These are phyloP conservation scores for Calosoma granatense DNA, from an alignment of 1,140 invertebrate species.

Conservation along the genomic window DNA sequence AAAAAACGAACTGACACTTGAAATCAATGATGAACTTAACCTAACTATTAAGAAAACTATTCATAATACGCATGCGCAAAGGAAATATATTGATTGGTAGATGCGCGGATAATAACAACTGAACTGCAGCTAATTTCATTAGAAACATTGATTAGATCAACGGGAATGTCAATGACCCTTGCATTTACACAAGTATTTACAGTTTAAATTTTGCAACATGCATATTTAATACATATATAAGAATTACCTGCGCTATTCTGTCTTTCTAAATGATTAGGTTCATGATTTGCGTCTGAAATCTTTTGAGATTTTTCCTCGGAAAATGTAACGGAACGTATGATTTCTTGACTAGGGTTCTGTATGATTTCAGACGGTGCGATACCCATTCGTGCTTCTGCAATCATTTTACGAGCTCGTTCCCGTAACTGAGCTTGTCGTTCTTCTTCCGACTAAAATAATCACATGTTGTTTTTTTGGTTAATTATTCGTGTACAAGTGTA, in stretches of 20 bases:
- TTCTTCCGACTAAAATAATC: constrained; percentile 51
- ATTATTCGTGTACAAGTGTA: not conserved
- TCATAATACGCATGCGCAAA: too few relatives aligned
- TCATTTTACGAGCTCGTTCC: constrained; percentile 78
- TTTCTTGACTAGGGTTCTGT: constrained; percentile 11
- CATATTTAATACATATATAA: too few relatives aligned
- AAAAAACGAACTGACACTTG: too few relatives aligned
- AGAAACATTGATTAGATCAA: too few relatives aligned
- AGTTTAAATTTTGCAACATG: too few relatives aligned
- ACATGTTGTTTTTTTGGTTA: constrained; percentile 4
- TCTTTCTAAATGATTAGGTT: not conserved
- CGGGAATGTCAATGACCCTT: too few relatives aligned
- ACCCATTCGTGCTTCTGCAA: constrained; percentile 74
- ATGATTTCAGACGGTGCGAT: constrained; percentile 28
- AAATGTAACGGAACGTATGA: not conserved
- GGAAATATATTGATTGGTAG: too few relatives aligned
- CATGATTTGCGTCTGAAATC: not conserved
- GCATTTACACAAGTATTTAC: too few relatives aligned
- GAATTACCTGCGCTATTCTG: constrained; percentile 3
- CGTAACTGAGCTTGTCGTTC: constrained; percentile 74
- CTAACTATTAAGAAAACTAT: too few relatives aligned
- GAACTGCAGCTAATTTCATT: too few relatives aligned
- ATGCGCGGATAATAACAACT: too few relatives aligned
- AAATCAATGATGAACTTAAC: too few relatives aligned
- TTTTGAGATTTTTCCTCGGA: not conserved